Conservation (phyloP, 1,140 invertebrate genomes). For the Popillia japonica region DNA sequence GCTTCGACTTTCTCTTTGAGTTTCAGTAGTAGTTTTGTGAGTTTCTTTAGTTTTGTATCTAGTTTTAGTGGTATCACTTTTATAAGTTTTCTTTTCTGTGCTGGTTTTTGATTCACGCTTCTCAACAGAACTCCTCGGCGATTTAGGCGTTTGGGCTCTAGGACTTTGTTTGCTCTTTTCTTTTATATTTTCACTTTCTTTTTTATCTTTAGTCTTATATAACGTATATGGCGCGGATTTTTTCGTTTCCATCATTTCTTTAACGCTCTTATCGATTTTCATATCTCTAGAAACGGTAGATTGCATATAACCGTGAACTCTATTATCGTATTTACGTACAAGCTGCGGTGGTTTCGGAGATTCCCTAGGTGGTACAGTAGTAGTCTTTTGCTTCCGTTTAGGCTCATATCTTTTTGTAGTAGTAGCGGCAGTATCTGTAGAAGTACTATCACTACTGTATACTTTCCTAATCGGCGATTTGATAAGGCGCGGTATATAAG, state of each 20-base stretch:
- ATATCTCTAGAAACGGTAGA: conserved; percentile 62
- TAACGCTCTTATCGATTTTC: conserved; percentile 58
- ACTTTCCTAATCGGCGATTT: conserved; percentile 33
- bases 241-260: conserved; percentile 31
- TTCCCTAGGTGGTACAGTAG: conserved; percentile 7
- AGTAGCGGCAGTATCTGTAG: conserved; percentile 38
- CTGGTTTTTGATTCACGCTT: not conserved
- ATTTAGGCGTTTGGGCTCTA: not conserved
- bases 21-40: not conserved
- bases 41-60: not conserved
- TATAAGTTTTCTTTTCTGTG: not conserved
- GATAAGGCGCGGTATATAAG: conserved; percentile 38
- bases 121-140: not conserved
- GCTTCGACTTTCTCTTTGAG: not conserved
- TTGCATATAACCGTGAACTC: conserved; percentile 61
- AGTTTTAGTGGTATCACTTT: not conserved
- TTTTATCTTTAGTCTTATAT: conserved; percentile 36
- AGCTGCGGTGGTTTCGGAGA: conserved; percentile 36
- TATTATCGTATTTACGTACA: conserved; percentile 46
- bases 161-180: conserved; percentile 20
- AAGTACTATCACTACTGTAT: conserved; percentile 39
- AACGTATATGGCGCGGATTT: conserved; percentile 37
- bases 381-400: conserved; percentile 43
- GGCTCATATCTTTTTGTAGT: conserved; percentile 45
- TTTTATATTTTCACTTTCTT: conserved; percentile 37